These are phyloP conservation scores for Tor tambroides DNA, from an alignment of 2,113 vertebrate species.

Conservation along the genomic window DNA sequence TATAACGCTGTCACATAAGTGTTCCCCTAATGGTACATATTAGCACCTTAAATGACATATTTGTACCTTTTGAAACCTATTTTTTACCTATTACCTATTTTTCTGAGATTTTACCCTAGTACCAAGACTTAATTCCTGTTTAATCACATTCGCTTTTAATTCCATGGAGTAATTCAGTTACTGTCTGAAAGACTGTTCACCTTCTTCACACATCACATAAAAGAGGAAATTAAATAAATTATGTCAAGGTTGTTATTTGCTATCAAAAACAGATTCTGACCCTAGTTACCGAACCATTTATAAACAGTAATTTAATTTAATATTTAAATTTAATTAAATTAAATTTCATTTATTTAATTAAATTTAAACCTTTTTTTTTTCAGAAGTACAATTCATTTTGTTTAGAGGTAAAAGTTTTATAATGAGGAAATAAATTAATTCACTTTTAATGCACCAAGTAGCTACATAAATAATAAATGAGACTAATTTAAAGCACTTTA, in stretches of 20 bases:
- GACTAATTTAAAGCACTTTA: background rate
- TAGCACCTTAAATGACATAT: too few species aligned
- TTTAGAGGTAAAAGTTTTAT: background rate
- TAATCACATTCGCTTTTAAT: background rate
- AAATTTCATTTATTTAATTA: background rate
- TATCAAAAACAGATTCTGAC: background rate
- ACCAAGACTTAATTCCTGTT: background rate
- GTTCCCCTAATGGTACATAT: too few species aligned
- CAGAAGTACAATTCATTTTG: background rate
- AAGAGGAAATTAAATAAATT: background rate
- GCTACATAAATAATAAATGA: background rate
- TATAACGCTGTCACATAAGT: too few species aligned
- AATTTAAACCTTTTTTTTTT: background rate
- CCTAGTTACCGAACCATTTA: background rate
- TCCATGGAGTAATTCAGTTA: background rate
- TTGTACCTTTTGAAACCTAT: too few species aligned
- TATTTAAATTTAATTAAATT: background rate
- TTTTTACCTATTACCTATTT: too few species aligned
- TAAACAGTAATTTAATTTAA: background rate
- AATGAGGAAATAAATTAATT: background rate
- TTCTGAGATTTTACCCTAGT: too few species aligned
- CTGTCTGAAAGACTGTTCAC: background rate
- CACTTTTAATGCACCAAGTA: background rate
- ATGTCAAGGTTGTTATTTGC: background rate
- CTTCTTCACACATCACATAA: background rate